Base-by-base conservation (phyloP, 1,140 invertebrate genomes). In the Anastatus disparis region DNA sequence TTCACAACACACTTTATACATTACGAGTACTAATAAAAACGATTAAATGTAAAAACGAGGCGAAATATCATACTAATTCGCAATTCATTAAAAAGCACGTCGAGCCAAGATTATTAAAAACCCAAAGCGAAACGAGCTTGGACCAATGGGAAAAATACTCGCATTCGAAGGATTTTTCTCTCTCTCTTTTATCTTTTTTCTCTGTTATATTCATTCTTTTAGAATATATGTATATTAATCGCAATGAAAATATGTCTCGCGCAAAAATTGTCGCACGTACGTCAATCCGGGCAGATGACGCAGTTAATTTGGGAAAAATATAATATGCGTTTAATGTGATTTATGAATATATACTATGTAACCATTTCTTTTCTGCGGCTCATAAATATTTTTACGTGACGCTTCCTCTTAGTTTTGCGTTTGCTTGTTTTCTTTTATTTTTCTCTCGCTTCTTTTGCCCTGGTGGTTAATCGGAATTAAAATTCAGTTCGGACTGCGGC, bases 401-500 rank as follows among this genome's bases (percentile, higher is more conserved):
- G n/a, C 22, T 17, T n/a, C 20, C 48, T 38, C 48, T 63, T 63
- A 46, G n/a, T 50, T 50, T 50, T 50, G 13, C n/a, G 42, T 42
- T 13, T 13, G 55, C 35, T 17, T 20, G 46, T 63, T 61, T 62
- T 44, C 38, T 22, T 35, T 6, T 35, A 35, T 35, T 6, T 35
- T 35, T 35, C 52, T 68, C 61, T 70, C 64, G 65, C 42, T 42
- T 58, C 63, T 76, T 77, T 61, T 42, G 61, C 50, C 20, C 13
- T 24, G 22, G 9, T 70, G 72, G 64, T 76, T 79, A 79, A 78
- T 78, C 71, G 74, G 77, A 78, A 79, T 81, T 77, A 78, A 81
- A 79, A 65, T 65, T 53, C 62, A 65, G 15, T 46, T 46, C 10
- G 3, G 29, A 9, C 22, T 17, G 24, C 17, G 8, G 20, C 8